phyloP scores from a whole-genome alignment of 2,113 vertebrate species.

The Chloropsis hardwickii region DNA sequence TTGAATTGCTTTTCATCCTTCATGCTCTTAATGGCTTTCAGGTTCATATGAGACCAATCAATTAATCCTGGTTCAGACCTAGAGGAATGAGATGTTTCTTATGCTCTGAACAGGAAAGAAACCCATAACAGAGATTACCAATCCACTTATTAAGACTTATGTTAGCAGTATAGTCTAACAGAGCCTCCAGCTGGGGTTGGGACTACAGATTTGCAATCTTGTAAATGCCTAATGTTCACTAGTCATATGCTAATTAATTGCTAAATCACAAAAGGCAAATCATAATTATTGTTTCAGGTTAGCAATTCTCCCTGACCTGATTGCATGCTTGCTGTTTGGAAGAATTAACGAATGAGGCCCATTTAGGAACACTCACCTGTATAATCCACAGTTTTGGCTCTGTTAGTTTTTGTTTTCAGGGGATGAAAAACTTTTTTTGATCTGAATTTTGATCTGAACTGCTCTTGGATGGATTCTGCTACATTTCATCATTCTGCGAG shows the following conservation, averaged over 20 bases:
- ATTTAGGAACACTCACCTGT: conserved; percentile 21
- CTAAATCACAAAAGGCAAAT: conserved; percentile 55
- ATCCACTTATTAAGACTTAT: conserved; percentile 53
- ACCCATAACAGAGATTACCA: conserved; percentile 52
- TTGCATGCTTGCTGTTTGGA: conserved; percentile 36
- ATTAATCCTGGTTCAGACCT: conserved; percentile 75
- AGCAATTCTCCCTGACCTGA: conserved; percentile 31
- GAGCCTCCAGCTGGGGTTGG: conserved; percentile 35
- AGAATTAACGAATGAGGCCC: conserved; percentile 6
- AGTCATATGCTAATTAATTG: conserved; percentile 49
- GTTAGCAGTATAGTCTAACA: not conserved
- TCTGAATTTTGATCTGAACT: not conserved
- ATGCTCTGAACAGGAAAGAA: conserved; percentile 55
- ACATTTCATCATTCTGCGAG: not conserved
- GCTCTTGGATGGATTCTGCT: not conserved
- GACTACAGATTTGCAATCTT: conserved; percentile 33
- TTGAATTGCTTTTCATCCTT: conserved; percentile 79
- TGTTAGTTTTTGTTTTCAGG: not conserved
- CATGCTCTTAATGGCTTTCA: conserved; percentile 75
- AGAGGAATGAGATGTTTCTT: conserved; percentile 63
- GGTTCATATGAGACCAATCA: conserved; percentile 80
- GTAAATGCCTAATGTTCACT: conserved; percentile 9
- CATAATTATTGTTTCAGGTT: conserved; percentile 54
- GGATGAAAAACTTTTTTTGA: not conserved
- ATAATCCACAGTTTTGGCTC: not conserved